Evolutionary conservation across 1,140 invertebrate species (phyloP).

Genomic region (Apis dorsata): DNA sequence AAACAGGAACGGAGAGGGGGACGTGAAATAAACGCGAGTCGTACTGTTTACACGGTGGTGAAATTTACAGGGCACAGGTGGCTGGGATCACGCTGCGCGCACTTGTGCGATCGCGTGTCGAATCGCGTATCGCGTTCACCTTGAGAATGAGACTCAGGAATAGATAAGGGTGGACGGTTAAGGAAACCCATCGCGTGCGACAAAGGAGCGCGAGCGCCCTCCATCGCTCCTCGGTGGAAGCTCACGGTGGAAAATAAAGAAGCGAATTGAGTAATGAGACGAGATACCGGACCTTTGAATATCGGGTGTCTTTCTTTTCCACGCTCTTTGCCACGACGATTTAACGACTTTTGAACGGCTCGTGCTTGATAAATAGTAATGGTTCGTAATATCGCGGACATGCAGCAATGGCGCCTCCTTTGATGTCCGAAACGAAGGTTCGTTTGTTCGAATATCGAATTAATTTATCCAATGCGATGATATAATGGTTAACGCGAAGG

Average conservation of each 20-base stretch:
- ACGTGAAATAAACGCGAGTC: not conserved
- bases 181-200: not conserved
- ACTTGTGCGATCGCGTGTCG: slow-evolving; percentile 16
- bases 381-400: too few relatives aligned
- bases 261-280: not conserved
- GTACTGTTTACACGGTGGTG: slow-evolving; percentile 17
- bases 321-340: too few relatives aligned
- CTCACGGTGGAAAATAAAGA: not conserved
- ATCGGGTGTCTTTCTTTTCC: too few relatives aligned
- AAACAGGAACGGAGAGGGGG: not conserved
- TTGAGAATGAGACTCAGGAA: not conserved
- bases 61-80: slow-evolving; percentile 33
- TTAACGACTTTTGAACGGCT: too few relatives aligned
- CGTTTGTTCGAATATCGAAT: too few relatives aligned
- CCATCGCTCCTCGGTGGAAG: not conserved
- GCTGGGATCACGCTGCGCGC: not conserved
- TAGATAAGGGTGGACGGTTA: not conserved
- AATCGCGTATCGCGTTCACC: slow-evolving; percentile 54
- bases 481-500: too few relatives aligned
- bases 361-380: too few relatives aligned
- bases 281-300: too few relatives aligned
- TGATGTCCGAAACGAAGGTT: too few relatives aligned
- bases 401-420: too few relatives aligned
- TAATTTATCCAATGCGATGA: too few relatives aligned
- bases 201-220: not conserved